A percentile compares a stretch with the other conserved stretches of the same genome.
Conservation (phyloP, 2,113 vertebrate genomes). For the Morone chrysops region DNA sequence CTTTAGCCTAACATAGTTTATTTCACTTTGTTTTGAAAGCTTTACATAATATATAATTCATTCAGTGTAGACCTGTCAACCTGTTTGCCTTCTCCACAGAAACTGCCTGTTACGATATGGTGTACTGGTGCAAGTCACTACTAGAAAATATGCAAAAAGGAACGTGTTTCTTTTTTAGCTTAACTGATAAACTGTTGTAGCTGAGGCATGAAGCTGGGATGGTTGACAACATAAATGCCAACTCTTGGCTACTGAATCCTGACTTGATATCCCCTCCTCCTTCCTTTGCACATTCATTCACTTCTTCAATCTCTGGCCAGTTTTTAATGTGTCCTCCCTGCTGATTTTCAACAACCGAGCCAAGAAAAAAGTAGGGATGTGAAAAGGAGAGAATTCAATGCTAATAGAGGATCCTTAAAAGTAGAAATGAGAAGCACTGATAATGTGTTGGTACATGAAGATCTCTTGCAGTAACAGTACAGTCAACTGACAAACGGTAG, state of each 20-base stretch:
- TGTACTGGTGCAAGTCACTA: slow-evolving; percentile 29
- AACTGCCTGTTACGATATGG: slow-evolving; percentile 21
- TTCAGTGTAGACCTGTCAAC: slow-evolving; percentile 40
- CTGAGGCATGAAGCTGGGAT: slow-evolving; percentile 47
- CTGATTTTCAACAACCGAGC: slow-evolving; percentile 42
- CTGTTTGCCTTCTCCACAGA: slow-evolving; percentile 43
- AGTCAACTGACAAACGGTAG: not conserved
- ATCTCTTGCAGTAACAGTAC: not conserved
- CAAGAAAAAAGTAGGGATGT: slow-evolving; percentile 44
- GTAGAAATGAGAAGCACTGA: slow-evolving; percentile 1
- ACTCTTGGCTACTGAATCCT: slow-evolving; percentile 43
- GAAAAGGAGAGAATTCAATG: slow-evolving; percentile 34
- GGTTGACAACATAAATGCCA: slow-evolving; percentile 60
- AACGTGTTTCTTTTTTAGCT: slow-evolving; percentile 34
- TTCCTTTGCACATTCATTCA: slow-evolving; percentile 55
- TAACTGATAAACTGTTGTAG: slow-evolving; percentile 46
- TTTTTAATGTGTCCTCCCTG: slow-evolving; percentile 43
- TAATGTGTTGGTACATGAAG: not conserved
- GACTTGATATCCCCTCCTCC: slow-evolving; percentile 43
- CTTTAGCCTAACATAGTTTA: slow-evolving; percentile 38
- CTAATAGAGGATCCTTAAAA: slow-evolving; percentile 18
- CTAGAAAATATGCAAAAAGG: slow-evolving; percentile 36
- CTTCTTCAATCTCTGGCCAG: slow-evolving; percentile 45
- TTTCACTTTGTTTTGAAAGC: slow-evolving; percentile 50
- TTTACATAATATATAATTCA: slow-evolving; percentile 63